Percentiles rank a stretch among this genome's conserved stretches.
phyloP scores from a whole-genome alignment of 92 coral and sea anemone genomes.

The Epizoanthus illoricatus region DNA sequence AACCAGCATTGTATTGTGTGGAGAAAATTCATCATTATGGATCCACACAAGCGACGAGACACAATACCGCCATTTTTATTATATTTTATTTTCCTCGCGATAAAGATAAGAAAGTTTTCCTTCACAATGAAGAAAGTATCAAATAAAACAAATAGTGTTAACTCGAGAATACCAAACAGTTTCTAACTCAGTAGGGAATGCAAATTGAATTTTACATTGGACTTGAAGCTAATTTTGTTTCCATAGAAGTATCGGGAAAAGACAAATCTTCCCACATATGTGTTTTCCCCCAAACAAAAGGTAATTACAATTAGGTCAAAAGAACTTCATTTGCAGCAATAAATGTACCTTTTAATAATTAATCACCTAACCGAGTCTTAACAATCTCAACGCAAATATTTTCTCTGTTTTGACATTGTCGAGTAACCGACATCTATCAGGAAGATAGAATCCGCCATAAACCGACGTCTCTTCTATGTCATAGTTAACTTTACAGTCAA shows the following conservation, averaged over 20 bases:
- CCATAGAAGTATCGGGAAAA: slow-evolving; percentile 22
- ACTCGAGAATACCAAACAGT: neutral
- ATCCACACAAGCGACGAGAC: neutral
- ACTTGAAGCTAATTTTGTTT: slow-evolving; percentile 1
- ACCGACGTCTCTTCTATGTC: neutral
- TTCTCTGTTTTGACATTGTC: slow-evolving; percentile 16
- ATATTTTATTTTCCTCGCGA: neutral
- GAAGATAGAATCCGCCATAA: neutral
- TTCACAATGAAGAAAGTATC: too few species aligned
- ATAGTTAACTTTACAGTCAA: neutral
- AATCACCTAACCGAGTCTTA: slow-evolving; percentile 22
- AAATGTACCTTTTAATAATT: slow-evolving; percentile 25
- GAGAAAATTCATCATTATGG: slow-evolving; percentile 8
- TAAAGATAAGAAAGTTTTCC: neutral
- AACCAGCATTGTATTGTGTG: slow-evolving; percentile 19
- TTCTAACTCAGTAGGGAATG: neutral
- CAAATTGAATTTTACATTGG: neutral
- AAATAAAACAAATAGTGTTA: too few species aligned
- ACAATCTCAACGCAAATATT: slow-evolving; percentile 21
- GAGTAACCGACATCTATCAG: neutral
- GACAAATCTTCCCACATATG: slow-evolving; percentile 19
- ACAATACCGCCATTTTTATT: slow-evolving; percentile 8
- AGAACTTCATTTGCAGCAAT: slow-evolving; percentile 35
- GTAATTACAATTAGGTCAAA: slow-evolving; percentile 29
- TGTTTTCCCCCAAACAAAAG: slow-evolving; percentile 16